Evolutionary conservation across 2,888 invertebrate species (phyloP), one percentile per base, ranked within the genome.

Genomic region (Nomada ruficornis): DNA sequence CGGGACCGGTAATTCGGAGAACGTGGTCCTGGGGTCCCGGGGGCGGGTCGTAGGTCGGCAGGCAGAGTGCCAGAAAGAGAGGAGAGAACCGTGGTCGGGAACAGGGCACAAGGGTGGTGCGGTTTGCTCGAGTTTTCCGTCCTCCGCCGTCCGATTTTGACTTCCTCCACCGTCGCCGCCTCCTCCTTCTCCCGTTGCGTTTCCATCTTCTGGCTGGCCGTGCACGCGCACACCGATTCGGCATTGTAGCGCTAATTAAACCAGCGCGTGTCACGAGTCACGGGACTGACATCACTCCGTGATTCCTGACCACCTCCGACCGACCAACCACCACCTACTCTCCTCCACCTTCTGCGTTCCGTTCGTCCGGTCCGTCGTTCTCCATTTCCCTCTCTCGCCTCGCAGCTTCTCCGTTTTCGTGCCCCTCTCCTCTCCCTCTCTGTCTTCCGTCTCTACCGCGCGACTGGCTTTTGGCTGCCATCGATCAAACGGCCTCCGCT

Each of bases 161-260:
- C 79, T 65, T 77, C 73, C 59, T 75, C 77, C 70, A 18, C 52
- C 65, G 59, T 57, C 70, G 11, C 65, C 60, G 23, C 74, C 63
- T 60, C 44, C 64, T 70, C 76, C 64, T 42, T 55, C 72, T 57
- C 70, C 15, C 70, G 50, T 64, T 44, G 67, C 55, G 67, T 79
- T 78, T 83, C 82, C 83, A 82, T 83, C 81, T 79, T 88, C 88
- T 82, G 77, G 64, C 64, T 64, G 59, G 82, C 81, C 84, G 77
- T 73, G 80, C 80, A 63, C 63, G 78, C 82, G 81, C 85, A 80
- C 83, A 81, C 85, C 86, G 85, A 91, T 91, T 92, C 89, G 89
- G 90, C 89, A 91, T 93, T 92, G 91, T 91, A 90, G 88, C 88
- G 90, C 91, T 92, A 93, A 93, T 93, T 93, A 93, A 93, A 93